Evolutionary conservation across 2,888 invertebrate species (phyloP), one percentile per base, ranked within the genome.

Genomic region (Acronicta alni): DNA sequence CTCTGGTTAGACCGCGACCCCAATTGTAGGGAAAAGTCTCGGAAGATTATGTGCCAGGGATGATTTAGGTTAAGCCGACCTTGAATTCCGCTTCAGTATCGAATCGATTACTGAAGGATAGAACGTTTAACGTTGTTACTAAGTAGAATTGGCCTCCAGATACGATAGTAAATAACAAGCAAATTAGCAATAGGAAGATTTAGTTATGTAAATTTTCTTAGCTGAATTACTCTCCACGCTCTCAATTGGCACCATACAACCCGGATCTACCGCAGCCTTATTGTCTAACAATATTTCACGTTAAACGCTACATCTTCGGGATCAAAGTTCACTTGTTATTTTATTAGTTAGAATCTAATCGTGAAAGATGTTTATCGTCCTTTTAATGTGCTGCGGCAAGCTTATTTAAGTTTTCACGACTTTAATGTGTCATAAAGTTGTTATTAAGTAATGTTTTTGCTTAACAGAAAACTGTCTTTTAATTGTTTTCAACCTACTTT

Each of bases 251-350:
- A 10, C 6, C 4, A 3, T 38, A 32, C 42, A 46, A 58, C 51
- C 58, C 64, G 67, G 70, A 69, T 59, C 55, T 55, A 12, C n/a
- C 30, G n/a, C 12, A 53, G 15, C 65, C 32, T 55, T 32, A 58
- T 71, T 67, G 53, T 62, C 30, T 56, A 70, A 67, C 55, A 57
- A 43, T 48, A 56, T 51, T 47, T 54, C 57, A 57, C 53, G 61
- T 49, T 58, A 63, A 63, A 58, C 57, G 58, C 63, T 67, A 63
- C 63, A 64, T 64, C 52, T 59, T 59, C 52, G 62, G 62, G 72
- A 72, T 64, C 68, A 72, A 51, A 72, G 72, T 68, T 72, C 72
- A 68, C 42, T 48, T 57, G 57, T 72, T 57, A 66, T 71, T 72
- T 72, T 61, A 72, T 72, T 72, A 72, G 59, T 39, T 43, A 53